phyloP scores from a whole-genome alignment of 2,888 invertebrate species.

The Cremastobaeus sp. region DNA sequence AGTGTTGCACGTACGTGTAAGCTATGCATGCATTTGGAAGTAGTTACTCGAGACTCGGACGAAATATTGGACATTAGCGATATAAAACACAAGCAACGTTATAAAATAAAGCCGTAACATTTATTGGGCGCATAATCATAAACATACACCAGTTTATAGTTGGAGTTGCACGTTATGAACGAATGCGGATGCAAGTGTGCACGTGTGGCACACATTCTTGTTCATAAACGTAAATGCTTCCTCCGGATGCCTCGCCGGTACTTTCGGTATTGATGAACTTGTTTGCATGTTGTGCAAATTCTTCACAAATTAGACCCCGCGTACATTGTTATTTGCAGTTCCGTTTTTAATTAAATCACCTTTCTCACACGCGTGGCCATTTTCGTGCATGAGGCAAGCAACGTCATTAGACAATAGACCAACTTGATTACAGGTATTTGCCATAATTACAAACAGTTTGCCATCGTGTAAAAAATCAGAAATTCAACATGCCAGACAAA shows the following conservation, averaged over 20 bases:
- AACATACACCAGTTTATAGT: constrained; percentile 16
- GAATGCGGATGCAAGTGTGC: constrained; percentile 29
- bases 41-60: constrained; percentile 14
- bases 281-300: constrained; percentile 51
- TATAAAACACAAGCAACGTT: constrained; percentile 22
- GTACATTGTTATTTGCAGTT: constrained; percentile 56
- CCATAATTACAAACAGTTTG: constrained; percentile 17
- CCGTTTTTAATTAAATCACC: constrained; percentile 54
- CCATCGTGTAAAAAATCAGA: background rate
- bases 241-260: constrained; percentile 41
- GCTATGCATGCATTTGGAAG: constrained; percentile 12
- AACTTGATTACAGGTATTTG: constrained; percentile 28
- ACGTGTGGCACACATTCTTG: constrained; percentile 29
- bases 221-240: constrained; percentile 41
- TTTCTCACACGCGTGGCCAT: constrained; percentile 31
- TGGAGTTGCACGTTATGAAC: constrained; percentile 17
- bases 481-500: too few relatives aligned
- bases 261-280: constrained; percentile 49
- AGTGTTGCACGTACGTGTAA: constrained; percentile 5
- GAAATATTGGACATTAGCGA: constrained; percentile 27
- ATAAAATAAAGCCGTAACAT: constrained; percentile 21
- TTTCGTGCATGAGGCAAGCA: constrained; percentile 1
- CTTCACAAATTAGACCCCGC: constrained; percentile 53
- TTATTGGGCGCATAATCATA: constrained; percentile 28
- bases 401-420: constrained; percentile 24